phyloP scores from a whole-genome alignment of 2,113 vertebrate species.

The Bettongia penicillata region DNA sequence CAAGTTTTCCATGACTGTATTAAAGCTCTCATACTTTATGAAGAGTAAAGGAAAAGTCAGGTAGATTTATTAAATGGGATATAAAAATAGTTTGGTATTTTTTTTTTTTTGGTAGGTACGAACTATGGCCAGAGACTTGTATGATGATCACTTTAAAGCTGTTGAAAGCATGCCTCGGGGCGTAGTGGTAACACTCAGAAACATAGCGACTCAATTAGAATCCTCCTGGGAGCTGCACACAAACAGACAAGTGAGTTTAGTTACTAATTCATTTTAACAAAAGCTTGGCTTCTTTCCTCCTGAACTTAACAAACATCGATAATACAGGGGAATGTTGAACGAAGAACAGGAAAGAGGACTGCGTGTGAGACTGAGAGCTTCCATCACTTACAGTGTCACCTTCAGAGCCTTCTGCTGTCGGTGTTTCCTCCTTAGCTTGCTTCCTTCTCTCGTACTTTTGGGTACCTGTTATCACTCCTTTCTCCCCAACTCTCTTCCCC shows the following conservation, averaged over 20 bases:
- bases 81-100: conserved; percentile 52
- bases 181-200: conserved; percentile 97
- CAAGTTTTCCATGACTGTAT: background rate
- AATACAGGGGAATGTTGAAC: background rate
- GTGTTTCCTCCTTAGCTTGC: background rate
- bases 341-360: no score
- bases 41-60: background rate
- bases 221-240: conserved; percentile 99
- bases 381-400: background rate
- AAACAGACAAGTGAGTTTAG: conserved; percentile 90
- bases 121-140: conserved; percentile 97
- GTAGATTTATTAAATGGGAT: conserved; percentile 25
- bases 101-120: conserved; percentile 87
- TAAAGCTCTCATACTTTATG: background rate
- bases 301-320: background rate
- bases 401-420: background rate
- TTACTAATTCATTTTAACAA: conserved; percentile 32
- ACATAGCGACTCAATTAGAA: conserved; percentile 98
- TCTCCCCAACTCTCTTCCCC: background rate
- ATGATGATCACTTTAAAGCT: conserved; percentile 99
- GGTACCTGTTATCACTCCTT: background rate
- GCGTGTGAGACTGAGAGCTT: background rate
- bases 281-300: background rate
- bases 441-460: background rate
- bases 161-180: conserved; percentile 99